Evolutionary conservation across 2,797 vertebrate species (phyloP).

Genomic region (Gorsachius magnificus): DNA sequence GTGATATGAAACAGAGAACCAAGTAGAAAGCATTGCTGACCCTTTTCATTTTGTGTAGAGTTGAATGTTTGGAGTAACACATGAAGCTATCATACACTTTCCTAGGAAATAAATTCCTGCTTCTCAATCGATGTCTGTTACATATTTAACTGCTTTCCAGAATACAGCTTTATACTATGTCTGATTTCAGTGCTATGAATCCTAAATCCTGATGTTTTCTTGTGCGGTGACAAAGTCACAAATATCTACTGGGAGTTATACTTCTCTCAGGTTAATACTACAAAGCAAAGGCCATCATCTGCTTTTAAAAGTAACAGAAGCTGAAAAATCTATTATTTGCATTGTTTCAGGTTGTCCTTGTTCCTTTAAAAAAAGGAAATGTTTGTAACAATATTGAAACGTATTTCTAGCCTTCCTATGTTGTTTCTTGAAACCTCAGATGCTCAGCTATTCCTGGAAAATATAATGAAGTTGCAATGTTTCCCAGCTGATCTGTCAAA

Average conservation of each 20-base stretch:
- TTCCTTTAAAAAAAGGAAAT: neutral
- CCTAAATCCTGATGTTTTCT: neutral
- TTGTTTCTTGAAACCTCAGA: neutral
- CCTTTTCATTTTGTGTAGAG: neutral
- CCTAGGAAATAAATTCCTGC: neutral
- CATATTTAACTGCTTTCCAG: neutral
- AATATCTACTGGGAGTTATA: neutral
- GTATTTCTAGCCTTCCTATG: neutral
- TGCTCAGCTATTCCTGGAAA: neutral
- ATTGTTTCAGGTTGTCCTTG: neutral
- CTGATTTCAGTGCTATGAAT: neutral
- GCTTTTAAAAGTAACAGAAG: neutral
- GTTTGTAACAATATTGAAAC: neutral
- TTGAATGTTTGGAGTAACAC: neutral
- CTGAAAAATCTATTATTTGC: neutral
- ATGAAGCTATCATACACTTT: neutral
- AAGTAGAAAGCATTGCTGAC: neutral
- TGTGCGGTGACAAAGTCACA: neutral
- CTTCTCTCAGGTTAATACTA: neutral
- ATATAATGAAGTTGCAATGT: neutral
- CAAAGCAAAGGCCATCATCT: neutral
- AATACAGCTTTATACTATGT: rapidly evolving
- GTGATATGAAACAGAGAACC: neutral
- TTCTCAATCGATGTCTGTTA: neutral
- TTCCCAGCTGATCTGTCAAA: neutral